Evolutionary conservation across 2,113 vertebrate genomes (phyloP), one percentile per base, ranked within the genome.

Genomic region (Charadrius vociferus): DNA sequence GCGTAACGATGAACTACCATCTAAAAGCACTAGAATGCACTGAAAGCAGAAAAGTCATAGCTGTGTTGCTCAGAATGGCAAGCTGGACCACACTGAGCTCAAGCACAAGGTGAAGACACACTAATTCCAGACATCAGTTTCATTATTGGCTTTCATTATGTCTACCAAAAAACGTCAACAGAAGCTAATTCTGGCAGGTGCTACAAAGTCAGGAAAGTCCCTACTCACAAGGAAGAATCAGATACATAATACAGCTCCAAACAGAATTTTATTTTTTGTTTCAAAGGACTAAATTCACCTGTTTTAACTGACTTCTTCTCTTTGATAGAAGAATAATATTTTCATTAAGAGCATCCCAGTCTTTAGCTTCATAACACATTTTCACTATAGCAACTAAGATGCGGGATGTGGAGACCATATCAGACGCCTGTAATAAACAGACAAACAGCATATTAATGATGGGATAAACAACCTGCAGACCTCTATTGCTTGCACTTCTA

Each of bases 341-440:
- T 98, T 99, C 99, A 97, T 99, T 99, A 86, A 99, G 98, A 59
- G 99, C 98, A 97, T 99, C 99, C 99, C 99, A 99, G 92, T 99
- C 99, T 97, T 99, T 99, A 45, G 99, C 99, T 93, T 99, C 99
- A 1, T 99, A 99, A 97, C 99, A 99, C 98, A 99, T 99, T 97
- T 99, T 99, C 93, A 99, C 99, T 73, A 99, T 99, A 84, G 99
- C 99, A 93, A 99, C 99, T 68, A 99, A 98, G 97, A 99, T 99
- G 58, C 99, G 99, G 74, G 99, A 99, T 24, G 99, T 99, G 37
- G 99, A 99, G 86, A 99, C 97, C 99, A 99, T 99, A 93, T 99
- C 99, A 52, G 99, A 99, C 58, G 99, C 99, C 99, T 99, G 95
- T 3, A 95, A 89, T 32, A 95, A 86, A 97, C 9, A 58, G 70